phyloP scores from a whole-genome alignment of 2,797 vertebrate species.

The Thaleichthys pacificus region DNA sequence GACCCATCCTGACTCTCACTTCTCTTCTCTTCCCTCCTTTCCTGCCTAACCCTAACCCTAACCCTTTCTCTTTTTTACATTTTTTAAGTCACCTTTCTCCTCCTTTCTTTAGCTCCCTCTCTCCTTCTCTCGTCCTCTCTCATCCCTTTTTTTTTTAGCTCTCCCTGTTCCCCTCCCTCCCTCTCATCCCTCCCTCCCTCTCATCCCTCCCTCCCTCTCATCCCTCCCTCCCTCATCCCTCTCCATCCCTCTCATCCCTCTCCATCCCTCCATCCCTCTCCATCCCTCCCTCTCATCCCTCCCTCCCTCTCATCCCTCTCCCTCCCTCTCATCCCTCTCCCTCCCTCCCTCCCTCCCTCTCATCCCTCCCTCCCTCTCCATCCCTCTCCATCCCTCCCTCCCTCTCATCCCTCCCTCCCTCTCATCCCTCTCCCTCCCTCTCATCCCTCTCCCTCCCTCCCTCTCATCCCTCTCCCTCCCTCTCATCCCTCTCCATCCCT shows the following conservation, averaged over 20 bases:
- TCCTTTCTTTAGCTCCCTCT: too few species aligned
- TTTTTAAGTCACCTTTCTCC: too few species aligned
- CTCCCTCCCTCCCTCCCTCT: slow-evolving; percentile 16
- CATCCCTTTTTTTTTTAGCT: not conserved
- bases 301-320: not conserved
- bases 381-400: too few species aligned
- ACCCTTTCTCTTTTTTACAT: too few species aligned
- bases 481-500: too few species aligned
- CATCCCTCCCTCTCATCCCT: too few species aligned
- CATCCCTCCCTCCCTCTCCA: not conserved
- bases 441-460: too few species aligned
- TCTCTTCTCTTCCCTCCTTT: too few species aligned
- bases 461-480: slow-evolving; percentile 2
- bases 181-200: not conserved
- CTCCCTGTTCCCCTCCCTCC: not conserved
- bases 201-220: slow-evolving; percentile 5
- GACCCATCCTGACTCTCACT: not conserved
- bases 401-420: not conserved
- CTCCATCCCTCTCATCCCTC: not conserved
- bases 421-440: slow-evolving; percentile 14
- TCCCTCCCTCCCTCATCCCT: slow-evolving; percentile 5
- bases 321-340: too few species aligned
- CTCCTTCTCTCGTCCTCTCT: not conserved
- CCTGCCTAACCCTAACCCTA: too few species aligned
- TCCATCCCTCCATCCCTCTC: not conserved